These are phyloP conservation scores for Saguinus midas DNA, from an alignment of 2,113 vertebrate species.

Conservation along the genomic window DNA sequence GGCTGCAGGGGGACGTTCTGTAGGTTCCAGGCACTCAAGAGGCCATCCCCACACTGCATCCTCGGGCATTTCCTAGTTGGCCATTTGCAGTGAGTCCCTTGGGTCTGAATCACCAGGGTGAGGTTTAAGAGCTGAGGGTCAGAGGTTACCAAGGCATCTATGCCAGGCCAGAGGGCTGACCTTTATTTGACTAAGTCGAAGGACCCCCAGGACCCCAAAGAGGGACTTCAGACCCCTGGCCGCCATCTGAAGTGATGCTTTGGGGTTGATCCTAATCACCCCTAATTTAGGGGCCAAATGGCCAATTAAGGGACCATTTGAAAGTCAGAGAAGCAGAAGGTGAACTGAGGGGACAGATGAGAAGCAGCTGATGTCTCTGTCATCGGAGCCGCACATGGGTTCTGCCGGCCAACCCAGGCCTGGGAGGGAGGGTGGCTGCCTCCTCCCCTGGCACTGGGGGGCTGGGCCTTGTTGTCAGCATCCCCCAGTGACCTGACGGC, in stretches of 20 bases:
- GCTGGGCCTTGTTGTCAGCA: too few relatives aligned
- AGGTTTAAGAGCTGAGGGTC: slow-evolving; percentile 72
- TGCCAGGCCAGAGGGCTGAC: slow-evolving; percentile 71
- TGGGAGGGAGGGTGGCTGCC: not conserved
- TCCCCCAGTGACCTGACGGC: not conserved
- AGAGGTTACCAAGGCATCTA: slow-evolving; percentile 76
- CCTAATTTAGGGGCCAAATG: slow-evolving; percentile 82
- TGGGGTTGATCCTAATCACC: slow-evolving; percentile 80
- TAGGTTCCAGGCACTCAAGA: not conserved
- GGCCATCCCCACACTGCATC: rapidly evolving
- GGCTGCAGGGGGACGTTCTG: rapidly evolving
- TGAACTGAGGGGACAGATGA: slow-evolving; percentile 59
- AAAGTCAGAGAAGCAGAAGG: slow-evolving; percentile 82
- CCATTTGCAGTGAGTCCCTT: rapidly evolving
- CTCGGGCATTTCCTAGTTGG: rapidly evolving
- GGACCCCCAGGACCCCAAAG: slow-evolving; percentile 52
- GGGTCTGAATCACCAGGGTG: not conserved
- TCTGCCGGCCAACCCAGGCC: not conserved
- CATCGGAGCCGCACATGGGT: not conserved
- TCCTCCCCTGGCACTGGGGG: not conserved
- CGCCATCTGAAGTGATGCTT: slow-evolving; percentile 68
- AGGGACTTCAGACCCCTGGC: slow-evolving; percentile 71
- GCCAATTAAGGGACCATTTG: slow-evolving; percentile 81
- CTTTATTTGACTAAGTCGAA: slow-evolving; percentile 79
- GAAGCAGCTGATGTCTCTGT: not conserved